A percentile compares a stretch with the other conserved stretches of the same genome.
phyloP scores from a whole-genome alignment of 2,113 vertebrate species.

The Tyrannus savana region DNA sequence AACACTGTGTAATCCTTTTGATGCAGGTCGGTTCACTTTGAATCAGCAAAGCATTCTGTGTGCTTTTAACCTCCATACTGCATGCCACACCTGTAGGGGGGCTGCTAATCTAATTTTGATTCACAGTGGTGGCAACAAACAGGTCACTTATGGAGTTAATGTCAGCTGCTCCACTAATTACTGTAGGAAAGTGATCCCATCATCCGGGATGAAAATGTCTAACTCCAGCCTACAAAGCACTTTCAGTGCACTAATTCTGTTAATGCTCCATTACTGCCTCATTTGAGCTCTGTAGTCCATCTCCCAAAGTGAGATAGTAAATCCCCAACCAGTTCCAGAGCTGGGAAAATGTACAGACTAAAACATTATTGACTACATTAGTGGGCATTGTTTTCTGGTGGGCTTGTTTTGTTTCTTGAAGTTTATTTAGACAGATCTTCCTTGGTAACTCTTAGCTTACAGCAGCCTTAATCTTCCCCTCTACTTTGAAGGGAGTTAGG shows the following conservation, averaged over 20 bases:
- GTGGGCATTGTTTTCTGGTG: background rate
- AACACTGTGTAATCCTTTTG: background rate
- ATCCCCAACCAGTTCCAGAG: background rate
- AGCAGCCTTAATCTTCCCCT: background rate
- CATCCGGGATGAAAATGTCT: background rate
- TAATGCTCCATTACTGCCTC: conserved; percentile 45
- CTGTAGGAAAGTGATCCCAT: conserved; percentile 46
- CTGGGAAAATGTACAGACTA: background rate
- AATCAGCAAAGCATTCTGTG: background rate
- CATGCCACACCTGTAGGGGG: conserved; percentile 17
- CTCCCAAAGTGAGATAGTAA: background rate
- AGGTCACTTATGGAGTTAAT: conserved; percentile 1
- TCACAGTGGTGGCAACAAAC: conserved; percentile 39
- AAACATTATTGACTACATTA: background rate
- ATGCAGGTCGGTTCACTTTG: background rate
- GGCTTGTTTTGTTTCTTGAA: background rate
- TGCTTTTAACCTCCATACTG: background rate
- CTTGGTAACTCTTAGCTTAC: background rate
- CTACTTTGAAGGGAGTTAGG: background rate
- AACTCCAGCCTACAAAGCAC: conserved; percentile 16
- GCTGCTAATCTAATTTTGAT: conserved; percentile 52
- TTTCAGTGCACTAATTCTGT: conserved; percentile 45
- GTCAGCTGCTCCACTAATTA: conserved; percentile 52
- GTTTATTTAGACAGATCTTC: background rate
- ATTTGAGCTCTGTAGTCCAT: background rate